Percentiles rank a stretch among this genome's conserved stretches.
These are phyloP conservation scores for Festucalex cinctus DNA, from an alignment of 2,113 vertebrate genomes.

Conservation along the genomic window DNA sequence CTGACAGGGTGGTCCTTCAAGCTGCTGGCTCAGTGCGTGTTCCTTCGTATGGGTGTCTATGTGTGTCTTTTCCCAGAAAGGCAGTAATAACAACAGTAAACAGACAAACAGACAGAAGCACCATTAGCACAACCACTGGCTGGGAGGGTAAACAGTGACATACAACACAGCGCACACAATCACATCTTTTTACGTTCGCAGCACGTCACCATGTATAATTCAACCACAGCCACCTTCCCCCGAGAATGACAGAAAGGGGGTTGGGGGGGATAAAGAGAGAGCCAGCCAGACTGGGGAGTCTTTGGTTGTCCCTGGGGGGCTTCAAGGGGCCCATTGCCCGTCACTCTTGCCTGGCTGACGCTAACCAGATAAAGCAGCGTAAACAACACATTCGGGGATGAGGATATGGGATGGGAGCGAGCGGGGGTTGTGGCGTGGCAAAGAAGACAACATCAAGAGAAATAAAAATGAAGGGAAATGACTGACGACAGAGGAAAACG, in stretches of 20 bases:
- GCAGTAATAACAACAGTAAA: slow-evolving; percentile 56
- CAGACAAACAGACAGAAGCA: slow-evolving; percentile 59
- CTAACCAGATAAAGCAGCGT: slow-evolving; percentile 64
- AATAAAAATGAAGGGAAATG: background rate
- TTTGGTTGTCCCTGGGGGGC: slow-evolving; percentile 47
- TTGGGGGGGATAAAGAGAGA: slow-evolving; percentile 10
- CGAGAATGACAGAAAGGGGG: slow-evolving; percentile 27
- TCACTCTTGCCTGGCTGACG: slow-evolving; percentile 54
- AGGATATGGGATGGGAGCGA: background rate
- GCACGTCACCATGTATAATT: slow-evolving; percentile 22
- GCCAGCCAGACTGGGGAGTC: slow-evolving; percentile 32
- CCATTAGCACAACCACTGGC: slow-evolving; percentile 53
- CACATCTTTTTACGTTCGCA: slow-evolving; percentile 23
- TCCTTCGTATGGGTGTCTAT: slow-evolving; percentile 3
- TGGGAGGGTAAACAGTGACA: slow-evolving; percentile 54
- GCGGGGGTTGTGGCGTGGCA: slow-evolving; percentile 5
- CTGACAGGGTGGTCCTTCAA: slow-evolving; percentile 65
- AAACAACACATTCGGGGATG: slow-evolving; percentile 38
- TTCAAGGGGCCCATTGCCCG: slow-evolving; percentile 43
- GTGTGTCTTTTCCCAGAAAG: slow-evolving; percentile 51
- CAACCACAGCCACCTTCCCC: background rate
- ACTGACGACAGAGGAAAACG: slow-evolving; percentile 6
- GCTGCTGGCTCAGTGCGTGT: slow-evolving; percentile 45
- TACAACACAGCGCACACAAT: slow-evolving; percentile 35
- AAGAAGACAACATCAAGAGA: slow-evolving; percentile 37